phyloP scores from a whole-genome alignment of 2,888 invertebrate species.

The Sicus ferrugineus region DNA sequence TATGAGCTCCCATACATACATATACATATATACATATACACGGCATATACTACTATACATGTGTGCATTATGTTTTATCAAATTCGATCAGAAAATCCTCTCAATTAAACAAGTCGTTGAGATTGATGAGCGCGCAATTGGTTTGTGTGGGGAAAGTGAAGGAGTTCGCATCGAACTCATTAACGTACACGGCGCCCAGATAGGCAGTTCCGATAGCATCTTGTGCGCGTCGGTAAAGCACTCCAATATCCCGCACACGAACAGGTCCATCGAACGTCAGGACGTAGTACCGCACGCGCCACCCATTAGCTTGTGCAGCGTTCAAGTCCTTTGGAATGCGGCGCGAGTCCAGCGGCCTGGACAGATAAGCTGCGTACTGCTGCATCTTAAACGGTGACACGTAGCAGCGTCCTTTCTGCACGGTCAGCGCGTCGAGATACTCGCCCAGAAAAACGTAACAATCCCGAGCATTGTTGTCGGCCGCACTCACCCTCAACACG shows the following conservation, averaged over 20 bases:
- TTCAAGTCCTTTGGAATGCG: slow-evolving; percentile 46
- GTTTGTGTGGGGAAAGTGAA: slow-evolving; percentile 42
- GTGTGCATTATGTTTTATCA: not conserved
- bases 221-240: slow-evolving; percentile 45
- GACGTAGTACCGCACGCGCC: slow-evolving; percentile 59
- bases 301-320: slow-evolving; percentile 43
- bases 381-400: slow-evolving; percentile 46
- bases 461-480: slow-evolving; percentile 44
- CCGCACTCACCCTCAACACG: slow-evolving; percentile 49
- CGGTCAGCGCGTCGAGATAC: slow-evolving; percentile 44
- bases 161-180: slow-evolving; percentile 43
- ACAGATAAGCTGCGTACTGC: slow-evolving; percentile 41
- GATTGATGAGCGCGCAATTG: slow-evolving; percentile 41
- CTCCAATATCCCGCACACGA: slow-evolving; percentile 54
- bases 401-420: slow-evolving; percentile 50
- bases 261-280: slow-evolving; percentile 51
- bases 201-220: slow-evolving; percentile 44
- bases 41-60: not conserved
- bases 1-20: too few relatives aligned
- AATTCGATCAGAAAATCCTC: not conserved
- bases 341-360: slow-evolving; percentile 37
- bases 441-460: slow-evolving; percentile 55
- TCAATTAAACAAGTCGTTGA: slow-evolving; percentile 42
- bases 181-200: slow-evolving; percentile 55
- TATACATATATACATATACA: not conserved